These are phyloP conservation scores for Psettodes erumei DNA, from an alignment of 2,113 vertebrate species.

Conservation along the genomic window DNA sequence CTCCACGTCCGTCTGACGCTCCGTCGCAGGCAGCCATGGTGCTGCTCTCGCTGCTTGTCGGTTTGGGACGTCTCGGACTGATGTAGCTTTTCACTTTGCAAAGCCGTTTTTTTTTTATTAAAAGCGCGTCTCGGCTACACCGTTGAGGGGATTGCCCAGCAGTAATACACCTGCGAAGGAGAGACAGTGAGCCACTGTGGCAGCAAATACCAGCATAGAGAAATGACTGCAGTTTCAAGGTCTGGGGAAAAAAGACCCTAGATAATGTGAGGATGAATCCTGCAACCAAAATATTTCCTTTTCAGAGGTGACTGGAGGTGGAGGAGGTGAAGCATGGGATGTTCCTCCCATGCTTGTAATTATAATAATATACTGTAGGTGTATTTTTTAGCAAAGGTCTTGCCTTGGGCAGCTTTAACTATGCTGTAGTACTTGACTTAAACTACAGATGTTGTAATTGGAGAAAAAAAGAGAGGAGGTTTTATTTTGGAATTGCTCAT, in stretches of 20 bases:
- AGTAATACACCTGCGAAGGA: background rate
- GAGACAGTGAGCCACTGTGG: conserved; percentile 6
- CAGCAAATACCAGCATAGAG: background rate
- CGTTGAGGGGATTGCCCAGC: background rate
- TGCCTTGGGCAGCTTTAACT: background rate
- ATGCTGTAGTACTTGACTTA: background rate
- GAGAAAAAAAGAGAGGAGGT: background rate
- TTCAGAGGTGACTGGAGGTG: conserved; percentile 1
- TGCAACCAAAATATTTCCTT: background rate
- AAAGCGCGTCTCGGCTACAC: background rate
- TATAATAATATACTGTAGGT: background rate
- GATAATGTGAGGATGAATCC: background rate
- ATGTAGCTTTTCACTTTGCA: conserved; percentile 24
- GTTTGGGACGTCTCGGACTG: conserved; percentile 14
- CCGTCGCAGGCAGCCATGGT: conserved; percentile 17
- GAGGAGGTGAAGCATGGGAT: background rate
- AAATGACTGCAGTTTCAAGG: background rate
- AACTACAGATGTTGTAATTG: conserved; percentile 26
- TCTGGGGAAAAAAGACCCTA: background rate
- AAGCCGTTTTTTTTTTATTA: background rate
- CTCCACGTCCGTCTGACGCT: background rate
- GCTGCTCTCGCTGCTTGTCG: conserved; percentile 34
- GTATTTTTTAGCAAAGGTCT: conserved; percentile 26
- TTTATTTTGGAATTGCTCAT: conserved; percentile 4
- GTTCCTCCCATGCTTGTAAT: background rate